phyloP scores from a whole-genome alignment of 2,113 vertebrate genomes.

The Turnix velox region DNA sequence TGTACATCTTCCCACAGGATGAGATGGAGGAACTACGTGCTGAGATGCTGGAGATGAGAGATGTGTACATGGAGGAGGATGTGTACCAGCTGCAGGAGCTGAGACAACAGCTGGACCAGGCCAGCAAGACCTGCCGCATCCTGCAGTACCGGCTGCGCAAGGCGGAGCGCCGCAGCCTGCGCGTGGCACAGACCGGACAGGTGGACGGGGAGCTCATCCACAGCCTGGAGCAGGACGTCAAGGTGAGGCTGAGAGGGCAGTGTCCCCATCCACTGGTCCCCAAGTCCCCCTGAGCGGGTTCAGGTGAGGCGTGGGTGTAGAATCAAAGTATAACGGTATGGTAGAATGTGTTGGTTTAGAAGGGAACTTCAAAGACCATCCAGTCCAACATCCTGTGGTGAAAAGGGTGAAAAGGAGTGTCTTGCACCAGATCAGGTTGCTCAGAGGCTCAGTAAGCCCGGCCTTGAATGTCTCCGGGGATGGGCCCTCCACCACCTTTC shows the following conservation, averaged over 20 bases:
- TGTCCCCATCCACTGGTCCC: not conserved
- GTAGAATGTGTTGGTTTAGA: not conserved
- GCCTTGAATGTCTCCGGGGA: not conserved
- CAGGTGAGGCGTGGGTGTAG: not conserved
- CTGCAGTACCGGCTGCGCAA: conserved; percentile 96
- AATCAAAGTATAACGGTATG: no score
- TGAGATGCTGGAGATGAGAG: conserved; percentile 98
- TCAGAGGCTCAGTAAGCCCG: not conserved
- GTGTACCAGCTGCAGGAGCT: conserved; percentile 97
- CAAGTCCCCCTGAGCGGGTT: not conserved
- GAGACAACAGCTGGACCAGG: conserved; percentile 94
- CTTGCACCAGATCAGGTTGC: not conserved
- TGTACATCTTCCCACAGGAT: conserved; percentile 67
- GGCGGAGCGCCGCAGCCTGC: conserved; percentile 92
- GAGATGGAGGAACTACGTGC: conserved; percentile 96
- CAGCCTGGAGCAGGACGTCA: conserved; percentile 94
- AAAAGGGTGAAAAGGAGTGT: not conserved
- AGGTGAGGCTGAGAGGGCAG: conserved; percentile 71
- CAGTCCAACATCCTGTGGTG: not conserved
- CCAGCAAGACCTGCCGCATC: conserved; percentile 97
- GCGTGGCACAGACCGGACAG: conserved; percentile 92
- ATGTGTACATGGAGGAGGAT: conserved; percentile 97
- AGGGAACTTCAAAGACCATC: not conserved
- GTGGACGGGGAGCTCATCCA: conserved; percentile 93
- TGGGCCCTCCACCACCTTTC: not conserved